Conservation (phyloP, 2,888 invertebrate species). For the Lycaena phlaeas region DNA sequence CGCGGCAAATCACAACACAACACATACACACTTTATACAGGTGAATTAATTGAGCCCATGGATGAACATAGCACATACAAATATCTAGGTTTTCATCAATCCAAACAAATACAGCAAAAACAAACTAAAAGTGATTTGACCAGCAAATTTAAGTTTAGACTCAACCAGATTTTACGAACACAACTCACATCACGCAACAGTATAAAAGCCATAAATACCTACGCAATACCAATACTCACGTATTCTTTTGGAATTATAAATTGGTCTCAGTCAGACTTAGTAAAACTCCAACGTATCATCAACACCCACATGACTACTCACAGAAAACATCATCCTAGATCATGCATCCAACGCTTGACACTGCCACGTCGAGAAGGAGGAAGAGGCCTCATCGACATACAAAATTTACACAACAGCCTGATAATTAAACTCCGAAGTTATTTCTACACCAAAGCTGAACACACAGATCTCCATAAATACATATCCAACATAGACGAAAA, state of each 20-base stretch:
- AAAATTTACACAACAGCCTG: constrained; percentile 18
- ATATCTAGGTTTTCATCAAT: constrained; percentile 17
- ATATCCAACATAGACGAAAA: too few species aligned
- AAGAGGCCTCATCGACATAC: constrained; percentile 19
- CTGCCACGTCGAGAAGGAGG: constrained; percentile 17
- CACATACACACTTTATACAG: constrained; percentile 2
- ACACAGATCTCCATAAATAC: too few species aligned
- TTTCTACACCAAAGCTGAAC: too few species aligned
- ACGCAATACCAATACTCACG: constrained; percentile 19
- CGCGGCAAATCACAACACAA: neutral
- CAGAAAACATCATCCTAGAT: constrained; percentile 20
- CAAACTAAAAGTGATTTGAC: constrained; percentile 11
- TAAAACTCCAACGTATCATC: constrained; percentile 15
- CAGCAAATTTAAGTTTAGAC: constrained; percentile 12
- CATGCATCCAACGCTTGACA: constrained; percentile 17
- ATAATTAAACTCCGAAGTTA: constrained; percentile 14
- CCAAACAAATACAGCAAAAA: constrained; percentile 13
- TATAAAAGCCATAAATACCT: constrained; percentile 21
- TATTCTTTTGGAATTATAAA: constrained; percentile 22
- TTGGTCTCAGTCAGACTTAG: constrained; percentile 18
- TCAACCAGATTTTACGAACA: constrained; percentile 12
- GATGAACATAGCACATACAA: constrained; percentile 10
- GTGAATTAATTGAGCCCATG: constrained; percentile 5
- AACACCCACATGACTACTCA: constrained; percentile 15
- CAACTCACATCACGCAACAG: constrained; percentile 15